Conservation (phyloP, 2,113 vertebrate genomes). For the Cairina moschata region DNA sequence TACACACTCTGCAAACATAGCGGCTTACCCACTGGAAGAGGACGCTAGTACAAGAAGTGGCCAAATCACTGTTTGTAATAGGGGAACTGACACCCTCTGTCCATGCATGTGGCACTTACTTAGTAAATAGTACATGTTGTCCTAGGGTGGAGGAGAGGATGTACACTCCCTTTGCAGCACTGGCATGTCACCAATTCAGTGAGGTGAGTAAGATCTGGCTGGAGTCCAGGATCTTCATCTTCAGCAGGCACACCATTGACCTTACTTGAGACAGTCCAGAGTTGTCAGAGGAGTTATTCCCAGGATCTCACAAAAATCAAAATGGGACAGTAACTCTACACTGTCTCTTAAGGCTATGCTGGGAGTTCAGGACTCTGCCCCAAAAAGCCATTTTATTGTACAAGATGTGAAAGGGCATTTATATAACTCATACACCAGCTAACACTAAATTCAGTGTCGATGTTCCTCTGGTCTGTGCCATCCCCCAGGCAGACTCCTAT, state of each 20-base stretch:
- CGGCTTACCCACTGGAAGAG: background rate
- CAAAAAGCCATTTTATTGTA: background rate
- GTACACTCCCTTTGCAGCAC: background rate
- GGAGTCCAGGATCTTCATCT: background rate
- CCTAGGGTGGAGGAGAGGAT: background rate
- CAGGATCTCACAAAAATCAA: background rate
- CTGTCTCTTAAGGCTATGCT: background rate
- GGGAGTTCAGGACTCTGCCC: background rate
- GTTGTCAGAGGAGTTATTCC: background rate
- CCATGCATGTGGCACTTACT: accelerated
- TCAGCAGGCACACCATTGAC: background rate
- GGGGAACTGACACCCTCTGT: background rate
- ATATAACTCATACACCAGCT: background rate
- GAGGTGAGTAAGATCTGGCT: background rate
- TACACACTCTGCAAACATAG: accelerated
- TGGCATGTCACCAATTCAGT: accelerated
- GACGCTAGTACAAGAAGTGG: accelerated
- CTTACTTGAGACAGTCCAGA: background rate
- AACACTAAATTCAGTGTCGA: background rate
- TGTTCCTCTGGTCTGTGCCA: background rate
- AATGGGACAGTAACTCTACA: background rate
- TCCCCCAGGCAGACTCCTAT: background rate
- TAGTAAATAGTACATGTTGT: background rate
- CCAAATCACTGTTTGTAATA: background rate
- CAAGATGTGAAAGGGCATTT: background rate